phyloP scores from a whole-genome alignment of 23 tunicate genomes.

The Trididemnum nubilum region DNA sequence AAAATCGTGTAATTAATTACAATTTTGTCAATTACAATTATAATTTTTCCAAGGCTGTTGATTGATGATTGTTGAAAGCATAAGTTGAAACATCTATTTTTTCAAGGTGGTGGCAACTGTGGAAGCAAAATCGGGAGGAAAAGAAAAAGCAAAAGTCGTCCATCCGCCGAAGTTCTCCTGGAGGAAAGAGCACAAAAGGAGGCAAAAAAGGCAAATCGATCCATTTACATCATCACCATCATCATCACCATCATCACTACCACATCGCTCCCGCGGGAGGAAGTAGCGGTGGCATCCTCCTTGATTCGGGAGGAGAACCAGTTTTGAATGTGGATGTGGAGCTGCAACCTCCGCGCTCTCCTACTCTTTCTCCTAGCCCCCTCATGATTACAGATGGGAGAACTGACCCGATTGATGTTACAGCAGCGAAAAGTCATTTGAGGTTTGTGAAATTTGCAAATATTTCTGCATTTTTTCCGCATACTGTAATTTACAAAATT shows the following conservation, averaged over 20 bases:
- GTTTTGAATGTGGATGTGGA: slow-evolving; percentile 33
- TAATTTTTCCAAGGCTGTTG: no score
- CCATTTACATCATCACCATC: slow-evolving; percentile 74
- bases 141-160: not conserved
- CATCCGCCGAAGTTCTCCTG: not conserved
- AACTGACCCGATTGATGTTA: slow-evolving; percentile 1
- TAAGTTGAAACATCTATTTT: no score
- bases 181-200: not conserved
- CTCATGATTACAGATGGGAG: slow-evolving; percentile 52
- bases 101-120: slow-evolving; percentile 25
- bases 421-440: slow-evolving; percentile 15
- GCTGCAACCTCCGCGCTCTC: slow-evolving; percentile 18
- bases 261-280: slow-evolving; percentile 39
- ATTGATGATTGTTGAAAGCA: no score
- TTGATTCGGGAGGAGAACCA: not conserved
- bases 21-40: no score
- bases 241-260: slow-evolving; percentile 78
- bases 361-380: slow-evolving; percentile 12
- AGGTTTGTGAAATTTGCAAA: slow-evolving; percentile 18
- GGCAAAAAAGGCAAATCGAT: slow-evolving; percentile 39
- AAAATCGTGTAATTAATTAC: no score
- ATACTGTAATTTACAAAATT: no score
- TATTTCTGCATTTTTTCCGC: not conserved
- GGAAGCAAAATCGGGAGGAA: slow-evolving; percentile 18
- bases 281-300: not conserved